Conservation (phyloP, 2,113 vertebrate genomes). For the Eira barbara region DNA sequence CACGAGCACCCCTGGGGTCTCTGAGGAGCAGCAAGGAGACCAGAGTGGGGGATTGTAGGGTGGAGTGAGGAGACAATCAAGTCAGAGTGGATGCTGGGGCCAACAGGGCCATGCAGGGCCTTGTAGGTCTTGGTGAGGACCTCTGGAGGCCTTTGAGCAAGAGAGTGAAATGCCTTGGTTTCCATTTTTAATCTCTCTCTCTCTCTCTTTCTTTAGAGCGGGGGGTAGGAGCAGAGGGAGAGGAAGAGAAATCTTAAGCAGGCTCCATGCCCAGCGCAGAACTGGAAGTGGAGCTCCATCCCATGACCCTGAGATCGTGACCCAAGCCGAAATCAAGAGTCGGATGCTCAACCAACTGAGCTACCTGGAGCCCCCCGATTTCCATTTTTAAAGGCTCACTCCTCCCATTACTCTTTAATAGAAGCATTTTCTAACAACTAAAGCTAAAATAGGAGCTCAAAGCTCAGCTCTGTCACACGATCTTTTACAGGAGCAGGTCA, state of each 20-base stretch:
- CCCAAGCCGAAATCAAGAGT: neutral
- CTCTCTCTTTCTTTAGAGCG: neutral
- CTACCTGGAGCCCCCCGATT: neutral
- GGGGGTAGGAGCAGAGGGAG: neutral
- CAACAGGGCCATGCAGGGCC: neutral
- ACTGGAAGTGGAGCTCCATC: neutral
- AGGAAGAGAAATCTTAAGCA: neutral
- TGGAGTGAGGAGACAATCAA: accelerated
- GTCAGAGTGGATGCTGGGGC: neutral
- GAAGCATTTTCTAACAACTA: neutral
- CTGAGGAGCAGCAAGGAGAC: neutral
- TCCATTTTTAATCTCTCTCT: neutral
- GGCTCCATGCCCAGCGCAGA: neutral
- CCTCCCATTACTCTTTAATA: neutral
- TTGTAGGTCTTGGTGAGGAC: neutral
- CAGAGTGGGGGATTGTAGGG: neutral
- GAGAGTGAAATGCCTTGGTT: neutral
- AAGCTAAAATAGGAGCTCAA: neutral
- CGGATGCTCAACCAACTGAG: neutral
- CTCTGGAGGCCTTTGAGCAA: neutral
- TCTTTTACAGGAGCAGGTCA: neutral
- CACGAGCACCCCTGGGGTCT: neutral
- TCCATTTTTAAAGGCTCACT: neutral
- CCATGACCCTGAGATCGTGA: neutral
- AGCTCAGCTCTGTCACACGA: neutral